Base-by-base conservation (phyloP, 2,113 vertebrate genomes). In the Cathartes aura region DNA sequence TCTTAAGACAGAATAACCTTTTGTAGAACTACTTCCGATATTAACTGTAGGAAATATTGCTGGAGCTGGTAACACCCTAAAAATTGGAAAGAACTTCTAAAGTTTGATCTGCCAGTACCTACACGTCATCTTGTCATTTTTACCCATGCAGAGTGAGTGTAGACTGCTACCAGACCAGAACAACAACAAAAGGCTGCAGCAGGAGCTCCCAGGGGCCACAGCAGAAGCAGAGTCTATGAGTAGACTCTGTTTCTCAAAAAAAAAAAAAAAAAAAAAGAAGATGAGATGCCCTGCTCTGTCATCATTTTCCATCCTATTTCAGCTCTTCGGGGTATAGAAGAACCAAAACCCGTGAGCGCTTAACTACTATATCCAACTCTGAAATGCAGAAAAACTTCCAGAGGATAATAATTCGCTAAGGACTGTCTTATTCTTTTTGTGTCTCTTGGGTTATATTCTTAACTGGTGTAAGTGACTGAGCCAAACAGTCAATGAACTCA, bases 171-270 rank as follows among this genome's bases (percentile, higher is more conserved):
- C 38, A 70, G 67, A 63, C 58, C 50, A 88, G 74, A 91, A 72
- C 20, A 94, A 64, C 58, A 92, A 83, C 40, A 93, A 78, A 96
- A 84, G 50, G 67, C 67, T 90, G 30, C n/a, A 93, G 79, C 48
- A 93, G 48, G 27, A 76, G 47, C 22, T 95, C 59, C 72, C 7
- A 5, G 32, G 63, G 47, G 23, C 43, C 27, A 40, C 0, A 80
- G 63, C 30, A 90, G 56, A 59, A 82, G 29, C 10, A 62, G 29
- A 82, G 75, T 32, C 82, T 95, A 30, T 92, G 75, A 38, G 38
- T 38, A 38, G 38, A 38, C 52, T 58, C 55, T 52, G 45, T 42
- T 76, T 68, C 47, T 38, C 24, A 59, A 18, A 48, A 20, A 42
- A 60, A 23, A 24, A 34, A 15, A 11, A 8, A 4, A 20, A 20